These are phyloP conservation scores for Cariama cristata DNA, from an alignment of 2,113 vertebrate species.

Conservation along the genomic window DNA sequence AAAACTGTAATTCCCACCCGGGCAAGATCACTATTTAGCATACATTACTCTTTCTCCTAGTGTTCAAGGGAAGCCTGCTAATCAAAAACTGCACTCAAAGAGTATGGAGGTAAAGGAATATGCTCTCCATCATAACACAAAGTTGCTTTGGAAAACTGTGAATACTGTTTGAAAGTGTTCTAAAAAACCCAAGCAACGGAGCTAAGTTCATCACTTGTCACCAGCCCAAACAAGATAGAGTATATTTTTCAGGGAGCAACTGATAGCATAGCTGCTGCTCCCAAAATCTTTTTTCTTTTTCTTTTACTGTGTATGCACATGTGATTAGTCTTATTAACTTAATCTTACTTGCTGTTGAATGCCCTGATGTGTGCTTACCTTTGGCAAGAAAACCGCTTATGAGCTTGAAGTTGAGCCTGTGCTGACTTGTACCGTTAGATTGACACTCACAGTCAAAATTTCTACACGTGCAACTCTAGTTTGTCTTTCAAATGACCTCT, in stretches of 20 bases:
- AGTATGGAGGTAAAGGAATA: neutral
- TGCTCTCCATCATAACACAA: neutral
- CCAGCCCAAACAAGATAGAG: neutral
- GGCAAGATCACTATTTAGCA: neutral
- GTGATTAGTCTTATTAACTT: neutral
- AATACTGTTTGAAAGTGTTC: neutral
- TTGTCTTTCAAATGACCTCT: neutral
- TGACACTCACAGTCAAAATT: neutral
- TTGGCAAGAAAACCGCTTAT: neutral
- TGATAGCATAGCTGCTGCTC: neutral
- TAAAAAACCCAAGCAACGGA: accelerated
- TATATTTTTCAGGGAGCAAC: neutral
- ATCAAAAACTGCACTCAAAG: neutral
- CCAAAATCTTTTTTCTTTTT: neutral
- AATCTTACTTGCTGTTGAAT: neutral
- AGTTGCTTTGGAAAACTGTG: neutral
- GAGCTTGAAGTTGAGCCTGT: neutral
- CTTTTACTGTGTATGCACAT: neutral
- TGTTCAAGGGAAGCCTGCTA: neutral
- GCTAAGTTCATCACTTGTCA: neutral
- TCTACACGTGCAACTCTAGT: neutral
- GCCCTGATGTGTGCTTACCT: neutral
- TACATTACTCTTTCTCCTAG: neutral
- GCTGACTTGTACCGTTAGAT: neutral
- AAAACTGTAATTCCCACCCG: neutral